Evolutionary conservation across 2,888 invertebrate genomes (phyloP).

Genomic region (Argyra leucocephala): DNA sequence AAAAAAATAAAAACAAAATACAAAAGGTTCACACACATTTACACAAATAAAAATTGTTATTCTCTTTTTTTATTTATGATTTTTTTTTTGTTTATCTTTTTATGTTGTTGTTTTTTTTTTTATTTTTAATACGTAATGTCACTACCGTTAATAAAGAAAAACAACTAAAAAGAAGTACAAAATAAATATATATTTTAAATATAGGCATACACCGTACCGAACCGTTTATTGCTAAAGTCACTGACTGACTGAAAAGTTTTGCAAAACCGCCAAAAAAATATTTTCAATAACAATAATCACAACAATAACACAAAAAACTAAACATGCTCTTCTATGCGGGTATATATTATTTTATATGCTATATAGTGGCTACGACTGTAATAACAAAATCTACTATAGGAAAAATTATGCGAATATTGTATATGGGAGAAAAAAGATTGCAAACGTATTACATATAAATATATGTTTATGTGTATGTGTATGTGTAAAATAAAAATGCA

Average conservation of each 20-base stretch:
- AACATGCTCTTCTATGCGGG: no score
- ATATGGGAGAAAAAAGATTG: not conserved
- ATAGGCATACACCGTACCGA: not conserved
- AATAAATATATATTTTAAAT: not conserved
- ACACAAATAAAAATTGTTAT: not conserved
- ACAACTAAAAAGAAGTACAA: not conserved
- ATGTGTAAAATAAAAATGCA: not conserved
- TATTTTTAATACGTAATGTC: not conserved
- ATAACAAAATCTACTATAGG: no score
- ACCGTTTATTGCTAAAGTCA: constrained; percentile 7
- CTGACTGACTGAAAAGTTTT: constrained; percentile 9
- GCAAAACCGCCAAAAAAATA: not conserved
- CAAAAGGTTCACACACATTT: not conserved
- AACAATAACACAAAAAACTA: no score
- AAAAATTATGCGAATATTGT: no score
- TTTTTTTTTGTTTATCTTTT: not conserved
- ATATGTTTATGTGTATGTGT: not conserved
- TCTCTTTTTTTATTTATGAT: not conserved
- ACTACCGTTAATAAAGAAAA: not conserved
- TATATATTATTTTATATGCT: no score
- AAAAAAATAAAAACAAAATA: not conserved
- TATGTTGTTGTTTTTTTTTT: not conserved
- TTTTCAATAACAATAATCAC: not conserved
- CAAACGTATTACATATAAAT: not conserved
- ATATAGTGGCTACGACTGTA: no score